Conservation (phyloP, 2,797 vertebrate genomes). For the Melanotaenia maccullochi region DNA sequence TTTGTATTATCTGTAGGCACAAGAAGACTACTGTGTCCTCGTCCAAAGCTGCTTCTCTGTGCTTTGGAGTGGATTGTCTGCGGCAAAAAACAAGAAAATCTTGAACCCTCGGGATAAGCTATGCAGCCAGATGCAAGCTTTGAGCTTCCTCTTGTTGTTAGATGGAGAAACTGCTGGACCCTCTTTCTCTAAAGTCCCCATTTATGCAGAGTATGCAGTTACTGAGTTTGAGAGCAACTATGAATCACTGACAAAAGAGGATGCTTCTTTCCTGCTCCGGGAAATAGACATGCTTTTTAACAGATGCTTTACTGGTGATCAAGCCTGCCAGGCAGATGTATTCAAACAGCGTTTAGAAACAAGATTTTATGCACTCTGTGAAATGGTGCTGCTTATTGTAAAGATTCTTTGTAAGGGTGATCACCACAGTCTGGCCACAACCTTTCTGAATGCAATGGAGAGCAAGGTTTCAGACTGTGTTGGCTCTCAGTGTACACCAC, state of each 20-base stretch:
- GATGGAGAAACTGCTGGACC: constrained; percentile 58
- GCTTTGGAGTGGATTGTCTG: constrained; percentile 83
- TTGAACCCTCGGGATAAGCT: constrained; percentile 64
- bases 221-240: constrained; percentile 74
- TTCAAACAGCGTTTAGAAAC: constrained; percentile 14
- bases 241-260: constrained; percentile 57
- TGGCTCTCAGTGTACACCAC: constrained; percentile 35
- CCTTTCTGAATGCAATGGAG: constrained; percentile 57
- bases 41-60: constrained; percentile 82
- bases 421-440: constrained; percentile 62
- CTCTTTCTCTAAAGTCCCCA: constrained; percentile 55
- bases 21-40: constrained; percentile 81
- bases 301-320: constrained; percentile 18
- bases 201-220: constrained; percentile 74
- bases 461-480: constrained; percentile 36
- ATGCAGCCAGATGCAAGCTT: constrained; percentile 79
- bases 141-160: constrained; percentile 87
- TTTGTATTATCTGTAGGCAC: constrained; percentile 56
- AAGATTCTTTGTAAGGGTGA: constrained; percentile 82
- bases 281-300: constrained; percentile 64
- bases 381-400: constrained; percentile 79
- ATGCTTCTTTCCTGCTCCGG: constrained; percentile 77
- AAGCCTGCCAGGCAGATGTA: background rate
- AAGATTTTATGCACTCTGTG: constrained; percentile 66
- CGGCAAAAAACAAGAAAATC: constrained; percentile 38